Base-by-base conservation (phyloP, 92 coral and sea anemone genomes). In the Bergia sp. region DNA sequence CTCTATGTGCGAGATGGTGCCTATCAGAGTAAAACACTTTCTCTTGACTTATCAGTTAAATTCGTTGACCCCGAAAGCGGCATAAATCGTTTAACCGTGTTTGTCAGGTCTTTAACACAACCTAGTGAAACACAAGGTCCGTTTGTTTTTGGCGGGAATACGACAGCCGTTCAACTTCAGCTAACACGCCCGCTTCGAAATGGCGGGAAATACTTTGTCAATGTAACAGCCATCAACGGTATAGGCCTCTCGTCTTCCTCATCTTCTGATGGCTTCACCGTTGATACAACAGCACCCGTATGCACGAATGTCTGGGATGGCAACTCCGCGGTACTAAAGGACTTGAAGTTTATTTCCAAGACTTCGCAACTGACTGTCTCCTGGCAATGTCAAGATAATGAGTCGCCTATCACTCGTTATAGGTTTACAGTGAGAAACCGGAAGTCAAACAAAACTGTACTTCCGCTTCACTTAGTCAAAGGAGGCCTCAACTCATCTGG, bases 51-150 rank as follows among this genome's bases (percentile, higher is more conserved):
- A 9, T 84, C 77, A n/a, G 93, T 92, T 83, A 95, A 88, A 77
- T 97, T 97, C 64, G 91, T 90, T 44, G 99, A 97, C 76, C 89
- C 91, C 0, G 98, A 97, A 88, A 97, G 99, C 72, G 93, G 93
- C 21, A 81, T 97, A 64, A 6, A 76, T 41, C 79, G 77, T 39
- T 50, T 84, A 45, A 50, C 65, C 12, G 61, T 71, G 11, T 16
- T 49, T 29, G 79, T 71, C 16, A 47, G 12, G 43, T 84, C 83
- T 13, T 57, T 76, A 12, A 43, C 39, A 44, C 87, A 89, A 43
- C 40, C 44, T 37, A 36, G 64, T 21, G 90, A 92, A 11, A 37
- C 43, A 16, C 92, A 93, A 71, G 98, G 97, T 42, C 95, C 97
- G 36, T 93, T 73, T 72, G 69, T 36, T 42, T 85, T 95, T 79